Evolutionary conservation across 2,888 invertebrate genomes (phyloP), one percentile per base, ranked within the genome.

Genomic region (Lucinisca nassula): DNA sequence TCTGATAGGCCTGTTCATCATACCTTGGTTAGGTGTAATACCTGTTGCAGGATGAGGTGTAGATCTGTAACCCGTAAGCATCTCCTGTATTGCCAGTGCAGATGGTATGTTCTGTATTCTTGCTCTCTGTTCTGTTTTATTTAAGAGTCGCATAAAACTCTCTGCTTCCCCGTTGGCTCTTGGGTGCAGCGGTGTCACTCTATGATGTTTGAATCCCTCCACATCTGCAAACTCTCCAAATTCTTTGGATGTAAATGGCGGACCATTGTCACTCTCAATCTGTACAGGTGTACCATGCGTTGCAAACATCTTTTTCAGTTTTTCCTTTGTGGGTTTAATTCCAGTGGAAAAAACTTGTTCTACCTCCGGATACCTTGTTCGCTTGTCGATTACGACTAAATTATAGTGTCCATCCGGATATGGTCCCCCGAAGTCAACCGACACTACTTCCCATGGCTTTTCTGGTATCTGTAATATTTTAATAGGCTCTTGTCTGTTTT

Each of bases 161-260:
- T 88, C 85, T n/a, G 82, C 82, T 70, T 84, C 75, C 0, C 89
- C 89, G 78, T 89, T 89, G 10, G 87, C 84, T 78, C 79, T 70
- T 21, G 87, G 84, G 85, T 61, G 61, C 61, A 61, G 6, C 10
- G 61, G 61, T 30, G 61, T 61, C 27, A 61, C 30, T 6, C 61
- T 6, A 21, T 61, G 61, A 30, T 61, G 61, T 24, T 30, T 4
- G 27, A 61, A 61, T 30, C 61, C 61, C 55, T 55, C 55, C 21
- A n/a, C 55, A 14, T 14, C 55, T n/a, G 55, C 55, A n/a, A 55
- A 55, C 4, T 61, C 61, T 6, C 27, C 24, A 30, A 61, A 61
- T 30, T 24, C 61, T 8, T 30, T 61, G 8, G 61, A 61, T 6
- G 27, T 27, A 21, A 61, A 61, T 10, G 61, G 61, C 30, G 61